Evolutionary conservation across 2,113 vertebrate genomes (phyloP), one percentile per base, ranked within the genome.

Genomic region (Peromyscus maniculatus): DNA sequence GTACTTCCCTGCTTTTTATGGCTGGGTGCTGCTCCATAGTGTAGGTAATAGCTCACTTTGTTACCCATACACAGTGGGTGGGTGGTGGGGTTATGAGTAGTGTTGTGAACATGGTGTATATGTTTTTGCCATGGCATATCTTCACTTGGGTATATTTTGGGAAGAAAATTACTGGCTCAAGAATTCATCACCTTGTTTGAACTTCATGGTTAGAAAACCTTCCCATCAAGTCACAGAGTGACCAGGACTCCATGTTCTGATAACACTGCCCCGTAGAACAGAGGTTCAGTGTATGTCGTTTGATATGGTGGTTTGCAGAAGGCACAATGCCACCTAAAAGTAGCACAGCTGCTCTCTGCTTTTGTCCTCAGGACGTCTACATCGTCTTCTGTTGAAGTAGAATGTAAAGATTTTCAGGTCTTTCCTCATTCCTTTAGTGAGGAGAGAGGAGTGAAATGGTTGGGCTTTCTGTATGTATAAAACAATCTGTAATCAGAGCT

Each of bases 321-420:
- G 87, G 82, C 59, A 66, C 12, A 84, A 43, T 84, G 31, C 46
- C 64, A 39, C 49, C 52, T 67, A 16, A 39, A 95, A 77, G 46
- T 67, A 75, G 11, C 75, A 52, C 9, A 78, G 46, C 52, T 87
- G 0, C 67, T 91, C 86, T 67, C 52, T 93, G 62, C 90, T 55
- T 86, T 89, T 66, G 31, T 0, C 15, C 36, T 9, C 8, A 52
- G 57, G 15, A 59, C 36, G 57, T 95, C 49, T 11, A 15, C 10
- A 0, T 78, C 55, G 75, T 93, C 21, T 95, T 87, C 90, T 33
- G 94, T 91, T 92, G 69, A 97, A 83, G 87, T 82, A 71, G 52
- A 91, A 89, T 97, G 91, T 93, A 92, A 93, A 64, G 39, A 90
- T 90, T 94, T 95, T 93, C 77, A 96, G 86, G 31, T 66, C 46